Conservation (phyloP, 2,888 invertebrate species). For the Polymixis lichenea region DNA sequence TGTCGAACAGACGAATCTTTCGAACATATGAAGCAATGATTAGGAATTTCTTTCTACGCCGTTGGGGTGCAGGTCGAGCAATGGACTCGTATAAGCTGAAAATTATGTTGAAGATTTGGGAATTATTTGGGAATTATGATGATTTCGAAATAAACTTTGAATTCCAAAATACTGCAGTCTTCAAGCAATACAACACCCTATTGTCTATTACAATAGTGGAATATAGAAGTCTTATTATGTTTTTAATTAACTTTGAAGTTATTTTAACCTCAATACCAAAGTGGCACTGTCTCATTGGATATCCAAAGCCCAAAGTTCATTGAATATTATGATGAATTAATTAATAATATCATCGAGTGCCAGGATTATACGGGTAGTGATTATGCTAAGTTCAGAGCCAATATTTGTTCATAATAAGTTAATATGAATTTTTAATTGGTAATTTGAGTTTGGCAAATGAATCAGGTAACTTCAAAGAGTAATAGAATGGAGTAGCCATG, state of each 20-base stretch:
- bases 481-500: background rate
- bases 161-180: background rate
- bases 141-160: no score
- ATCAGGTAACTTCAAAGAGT: conserved; percentile 7
- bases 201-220: background rate
- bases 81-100: background rate
- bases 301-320: conserved; percentile 39
- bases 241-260: conserved; percentile 14
- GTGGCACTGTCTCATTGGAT: conserved; percentile 15
- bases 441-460: conserved; percentile 14
- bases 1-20: no score
- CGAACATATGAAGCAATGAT: no score
- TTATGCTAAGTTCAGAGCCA: conserved; percentile 40
- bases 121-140: no score
- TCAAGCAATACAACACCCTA: no score
- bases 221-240: background rate
- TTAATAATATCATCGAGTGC: conserved; percentile 51
- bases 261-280: conserved; percentile 37
- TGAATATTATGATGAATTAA: conserved; percentile 57
- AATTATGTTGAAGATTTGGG: background rate
- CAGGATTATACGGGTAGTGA: conserved; percentile 38
- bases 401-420: conserved; percentile 55
- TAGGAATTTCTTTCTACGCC: background rate
- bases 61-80: background rate
- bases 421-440: conserved; percentile 33